Percentiles rank a stretch among this genome's conserved stretches.
Evolutionary conservation across 2,797 vertebrate genomes (phyloP).

Genomic region (Serranus cabrilla): DNA sequence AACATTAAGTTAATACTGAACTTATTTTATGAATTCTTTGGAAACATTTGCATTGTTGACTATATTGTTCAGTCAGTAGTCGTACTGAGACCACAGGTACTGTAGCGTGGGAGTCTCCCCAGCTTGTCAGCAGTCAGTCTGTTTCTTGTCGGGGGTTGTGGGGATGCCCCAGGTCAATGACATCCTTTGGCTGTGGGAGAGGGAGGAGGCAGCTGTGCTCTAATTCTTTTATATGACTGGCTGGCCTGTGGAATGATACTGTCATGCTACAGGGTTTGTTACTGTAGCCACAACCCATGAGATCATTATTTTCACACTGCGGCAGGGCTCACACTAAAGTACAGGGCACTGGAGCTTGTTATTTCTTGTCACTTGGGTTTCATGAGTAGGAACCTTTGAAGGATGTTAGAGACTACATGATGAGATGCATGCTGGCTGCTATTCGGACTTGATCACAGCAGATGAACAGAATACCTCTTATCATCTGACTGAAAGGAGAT

Average conservation of each 20-base stretch:
- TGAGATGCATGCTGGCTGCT: slow-evolving; percentile 58
- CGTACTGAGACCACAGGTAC: background rate
- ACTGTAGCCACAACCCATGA: slow-evolving; percentile 53
- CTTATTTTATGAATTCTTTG: background rate
- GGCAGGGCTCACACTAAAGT: slow-evolving; percentile 47
- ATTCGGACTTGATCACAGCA: slow-evolving; percentile 57
- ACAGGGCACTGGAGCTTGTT: slow-evolving; percentile 71
- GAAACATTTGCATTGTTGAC: background rate
- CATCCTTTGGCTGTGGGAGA: slow-evolving; percentile 29
- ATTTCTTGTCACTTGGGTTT: slow-evolving; percentile 70
- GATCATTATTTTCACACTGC: slow-evolving; percentile 71
- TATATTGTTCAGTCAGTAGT: background rate
- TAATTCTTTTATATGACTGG: slow-evolving; percentile 49
- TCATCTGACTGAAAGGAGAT: slow-evolving; percentile 41
- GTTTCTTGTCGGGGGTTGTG: slow-evolving; percentile 3
- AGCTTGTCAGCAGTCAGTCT: slow-evolving; percentile 13
- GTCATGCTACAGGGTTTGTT: slow-evolving; percentile 63
- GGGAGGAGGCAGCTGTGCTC: slow-evolving; percentile 33
- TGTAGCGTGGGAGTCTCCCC: background rate
- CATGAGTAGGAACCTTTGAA: slow-evolving; percentile 63
- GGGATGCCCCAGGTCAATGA: slow-evolving; percentile 36
- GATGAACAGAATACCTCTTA: slow-evolving; percentile 55
- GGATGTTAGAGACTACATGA: slow-evolving; percentile 73
- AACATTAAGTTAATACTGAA: background rate
- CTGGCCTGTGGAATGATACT: slow-evolving; percentile 57